These are phyloP conservation scores for Machimus atricapillus DNA, from an alignment of 2,888 invertebrate species.

Conservation along the genomic window DNA sequence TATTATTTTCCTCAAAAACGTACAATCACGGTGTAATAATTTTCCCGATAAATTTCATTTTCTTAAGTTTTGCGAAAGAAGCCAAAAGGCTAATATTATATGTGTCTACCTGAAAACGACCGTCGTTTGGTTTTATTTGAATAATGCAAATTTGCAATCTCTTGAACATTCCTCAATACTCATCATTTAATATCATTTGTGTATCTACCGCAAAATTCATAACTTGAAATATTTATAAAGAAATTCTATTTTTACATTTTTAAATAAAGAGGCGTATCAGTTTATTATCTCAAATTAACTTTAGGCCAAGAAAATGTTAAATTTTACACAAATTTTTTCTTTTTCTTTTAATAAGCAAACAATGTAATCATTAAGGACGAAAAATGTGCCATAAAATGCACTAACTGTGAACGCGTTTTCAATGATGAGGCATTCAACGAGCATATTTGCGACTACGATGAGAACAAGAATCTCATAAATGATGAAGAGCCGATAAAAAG, in stretches of 20 bases:
- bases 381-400: constrained; percentile 51
- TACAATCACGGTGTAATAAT: too few species aligned
- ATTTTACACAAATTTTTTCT: neutral
- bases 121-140: too few species aligned
- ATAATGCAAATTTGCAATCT: too few species aligned
- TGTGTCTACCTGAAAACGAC: too few species aligned
- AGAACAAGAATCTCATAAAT: constrained; percentile 50
- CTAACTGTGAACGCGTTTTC: constrained; percentile 55
- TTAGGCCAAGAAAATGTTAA: neutral
- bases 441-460: constrained; percentile 55
- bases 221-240: too few species aligned
- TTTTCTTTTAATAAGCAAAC: neutral
- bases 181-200: too few species aligned
- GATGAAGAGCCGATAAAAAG: constrained; percentile 22
- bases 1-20: too few species aligned
- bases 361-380: neutral
- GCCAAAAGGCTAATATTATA: too few species aligned
- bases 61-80: too few species aligned
- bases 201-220: too few species aligned
- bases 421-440: constrained; percentile 51
- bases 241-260: neutral
- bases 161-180: too few species aligned
- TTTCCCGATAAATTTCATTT: too few species aligned
- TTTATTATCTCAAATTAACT: neutral
- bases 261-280: neutral